These are phyloP conservation scores for Barbus barbus DNA, from an alignment of 2,113 vertebrate species.

Conservation along the genomic window DNA sequence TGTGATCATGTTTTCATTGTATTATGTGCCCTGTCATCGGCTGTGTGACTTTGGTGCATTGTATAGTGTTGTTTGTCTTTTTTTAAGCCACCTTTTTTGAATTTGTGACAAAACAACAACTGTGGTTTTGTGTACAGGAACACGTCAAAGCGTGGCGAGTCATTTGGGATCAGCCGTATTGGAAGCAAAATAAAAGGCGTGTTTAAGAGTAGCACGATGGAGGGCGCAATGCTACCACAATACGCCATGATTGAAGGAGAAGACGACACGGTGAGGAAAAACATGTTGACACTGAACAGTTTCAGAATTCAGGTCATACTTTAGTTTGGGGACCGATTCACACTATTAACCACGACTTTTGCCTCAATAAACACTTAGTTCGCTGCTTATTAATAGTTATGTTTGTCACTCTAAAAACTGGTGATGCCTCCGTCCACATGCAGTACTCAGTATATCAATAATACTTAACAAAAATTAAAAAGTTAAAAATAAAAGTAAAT, in stretches of 20 bases:
- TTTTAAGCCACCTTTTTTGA: background rate
- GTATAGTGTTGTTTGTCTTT: background rate
- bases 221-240: conserved; percentile 87
- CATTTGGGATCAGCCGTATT: conserved; percentile 90
- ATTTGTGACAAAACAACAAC: background rate
- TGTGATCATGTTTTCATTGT: background rate
- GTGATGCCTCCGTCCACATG: too few species aligned
- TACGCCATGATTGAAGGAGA: conserved; percentile 79
- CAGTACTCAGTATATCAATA: too few species aligned
- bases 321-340: background rate
- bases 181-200: conserved; percentile 96
- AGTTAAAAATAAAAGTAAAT: background rate
- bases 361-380: too few species aligned
- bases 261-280: conserved; percentile 86
- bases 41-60: background rate
- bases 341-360: background rate
- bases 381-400: too few species aligned
- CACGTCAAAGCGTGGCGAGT: conserved; percentile 86
- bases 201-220: conserved; percentile 91
- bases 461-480: too few species aligned
- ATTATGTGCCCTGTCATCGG: background rate
- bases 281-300: too few species aligned
- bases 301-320: background rate
- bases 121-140: conserved; percentile 71
- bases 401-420: too few species aligned